Base-by-base conservation (phyloP, 2,888 invertebrate species). In the Coremacera marginata region DNA sequence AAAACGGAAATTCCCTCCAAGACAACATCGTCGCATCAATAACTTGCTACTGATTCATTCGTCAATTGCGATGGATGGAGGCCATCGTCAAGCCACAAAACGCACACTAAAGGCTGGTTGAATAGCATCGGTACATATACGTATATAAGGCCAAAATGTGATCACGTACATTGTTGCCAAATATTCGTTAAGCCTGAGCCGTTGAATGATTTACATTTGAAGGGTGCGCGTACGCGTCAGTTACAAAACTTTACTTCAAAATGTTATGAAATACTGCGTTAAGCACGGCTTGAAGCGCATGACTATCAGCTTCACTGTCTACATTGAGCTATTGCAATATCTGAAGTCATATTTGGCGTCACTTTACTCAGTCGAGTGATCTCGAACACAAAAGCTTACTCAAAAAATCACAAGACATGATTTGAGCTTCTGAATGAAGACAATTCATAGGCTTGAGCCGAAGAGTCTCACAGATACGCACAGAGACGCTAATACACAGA, bases 181-280 rank as follows among this genome's bases (percentile, higher is more conserved):
- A n/a, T 34, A 65, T 70, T 51, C 11, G 52, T 52, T 70, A 22
- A 31, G 63, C 25, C 34, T 65, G 37, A 34, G 11, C 34, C 31
- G 34, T 65, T 65, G 37, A 31, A 27, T 65, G 63, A 65, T 65
- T 65, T 65, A 65, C 63, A 65, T 65, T 65, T 65, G 25, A 14
- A 65, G 63, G 16, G 63, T 65, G 55, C 55, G 55, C 63, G 63
- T 55, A 25, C 67, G 75, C 49, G 22, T 25, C 16, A 37, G 19
- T 72, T 37, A 57, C 62, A 55, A 37, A 71, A 55, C 55, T 57
- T 52, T 14, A 57, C 55, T 71, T 57, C n/a, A 37, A 62, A 55
- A 27, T 34, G 37, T 55, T 55, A 70, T 34, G 70, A 70, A 70
- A 55, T 55, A 31, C 16, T 65, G 63, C 63, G 63, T 65, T 65